Conservation (phyloP, 2,797 vertebrate genomes). For the Meriones psammophilus region DNA sequence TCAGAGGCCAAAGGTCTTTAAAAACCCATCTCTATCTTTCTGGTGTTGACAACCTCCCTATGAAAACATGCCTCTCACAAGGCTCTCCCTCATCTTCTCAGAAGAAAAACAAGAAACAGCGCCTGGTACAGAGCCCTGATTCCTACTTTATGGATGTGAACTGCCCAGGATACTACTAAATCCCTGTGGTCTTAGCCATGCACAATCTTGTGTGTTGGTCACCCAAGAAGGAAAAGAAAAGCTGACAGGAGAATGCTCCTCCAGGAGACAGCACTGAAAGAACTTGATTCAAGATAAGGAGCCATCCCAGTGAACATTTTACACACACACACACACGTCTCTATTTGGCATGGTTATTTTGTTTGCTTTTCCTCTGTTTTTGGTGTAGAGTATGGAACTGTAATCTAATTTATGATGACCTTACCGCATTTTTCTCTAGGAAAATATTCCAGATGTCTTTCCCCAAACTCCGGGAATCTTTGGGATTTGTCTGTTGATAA, state of each 20-base stretch:
- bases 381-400: not conserved
- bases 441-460: slow-evolving; percentile 96
- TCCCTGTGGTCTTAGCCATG: not conserved
- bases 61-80: not conserved
- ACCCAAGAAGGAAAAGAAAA: too few species aligned
- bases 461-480: slow-evolving; percentile 93
- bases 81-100: not conserved
- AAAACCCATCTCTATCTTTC: not conserved
- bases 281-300: not conserved
- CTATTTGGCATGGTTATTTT: not conserved
- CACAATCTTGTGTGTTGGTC: not conserved
- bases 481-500: slow-evolving; percentile 92
- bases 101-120: not conserved
- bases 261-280: not conserved
- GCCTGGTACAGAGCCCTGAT: not conserved
- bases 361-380: slow-evolving; percentile 28
- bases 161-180: not conserved
- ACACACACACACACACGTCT: too few species aligned
- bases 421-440: slow-evolving; percentile 93
- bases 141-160: not conserved
- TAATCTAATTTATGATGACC: slow-evolving; percentile 66
- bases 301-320: not conserved
- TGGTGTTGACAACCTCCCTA: not conserved
- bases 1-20: not conserved
- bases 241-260: not conserved